Conservation (phyloP, 2,888 invertebrate species). For the Drosophila tanythrix region DNA sequence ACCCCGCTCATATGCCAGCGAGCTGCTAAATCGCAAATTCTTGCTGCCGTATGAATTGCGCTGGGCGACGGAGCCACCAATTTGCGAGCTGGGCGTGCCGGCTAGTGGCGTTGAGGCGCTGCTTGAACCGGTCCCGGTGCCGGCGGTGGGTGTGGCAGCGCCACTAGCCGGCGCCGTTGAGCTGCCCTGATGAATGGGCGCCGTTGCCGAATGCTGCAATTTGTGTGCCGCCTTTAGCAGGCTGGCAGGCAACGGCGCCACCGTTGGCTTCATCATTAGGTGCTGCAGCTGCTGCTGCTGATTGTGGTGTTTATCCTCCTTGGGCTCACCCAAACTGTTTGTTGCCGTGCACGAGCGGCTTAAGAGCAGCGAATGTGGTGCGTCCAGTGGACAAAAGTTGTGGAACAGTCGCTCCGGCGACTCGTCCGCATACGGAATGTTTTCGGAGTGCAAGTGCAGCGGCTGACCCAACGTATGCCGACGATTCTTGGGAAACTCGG, state of each 20-base stretch:
- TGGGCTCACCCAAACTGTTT: constrained; percentile 58
- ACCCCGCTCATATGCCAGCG: constrained; percentile 78
- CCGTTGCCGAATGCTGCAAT: constrained; percentile 82
- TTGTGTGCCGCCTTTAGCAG: constrained; percentile 73
- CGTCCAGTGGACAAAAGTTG: constrained; percentile 76
- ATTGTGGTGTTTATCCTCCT: constrained; percentile 43
- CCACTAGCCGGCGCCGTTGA: constrained; percentile 72
- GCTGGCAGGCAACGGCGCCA: constrained; percentile 57
- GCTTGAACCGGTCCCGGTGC: constrained; percentile 39
- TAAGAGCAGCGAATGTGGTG: constrained; percentile 72
- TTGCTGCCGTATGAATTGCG: constrained; percentile 71
- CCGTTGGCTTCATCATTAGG: constrained; percentile 42
- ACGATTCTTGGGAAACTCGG: constrained; percentile 82
- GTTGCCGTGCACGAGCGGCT: constrained; percentile 79
- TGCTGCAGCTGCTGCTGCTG: constrained; percentile 39
- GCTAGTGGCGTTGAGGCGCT: constrained; percentile 45
- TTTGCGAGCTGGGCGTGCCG: constrained; percentile 46
- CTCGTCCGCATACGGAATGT: constrained; percentile 90
- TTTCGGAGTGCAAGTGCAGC: constrained; percentile 85
- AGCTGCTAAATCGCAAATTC: constrained; percentile 79
- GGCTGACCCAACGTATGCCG: constrained; percentile 83
- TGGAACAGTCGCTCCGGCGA: constrained; percentile 86
- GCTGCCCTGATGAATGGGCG: constrained; percentile 74
- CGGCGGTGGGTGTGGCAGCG: constrained; percentile 75
- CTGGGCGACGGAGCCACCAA: constrained; percentile 15